Evolutionary conservation across 2,113 vertebrate species (phyloP).

Genomic region (Oreochromis tanganicae): DNA sequence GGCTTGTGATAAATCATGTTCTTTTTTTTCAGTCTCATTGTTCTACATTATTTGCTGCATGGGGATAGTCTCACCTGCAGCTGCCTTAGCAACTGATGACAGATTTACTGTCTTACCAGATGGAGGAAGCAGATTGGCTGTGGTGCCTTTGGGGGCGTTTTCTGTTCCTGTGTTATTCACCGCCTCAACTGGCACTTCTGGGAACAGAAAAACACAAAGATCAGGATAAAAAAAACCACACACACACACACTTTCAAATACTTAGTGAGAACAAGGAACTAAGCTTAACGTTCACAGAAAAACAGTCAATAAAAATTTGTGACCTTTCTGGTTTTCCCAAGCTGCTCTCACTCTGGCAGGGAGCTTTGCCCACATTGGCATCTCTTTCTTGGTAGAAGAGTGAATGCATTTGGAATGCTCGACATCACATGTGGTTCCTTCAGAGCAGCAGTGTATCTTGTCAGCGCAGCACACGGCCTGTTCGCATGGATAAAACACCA

Average conservation of each 20-base stretch:
- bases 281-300: rapidly evolving
- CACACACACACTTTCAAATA: not conserved
- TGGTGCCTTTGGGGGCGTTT: not conserved
- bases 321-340: slow-evolving; percentile 64
- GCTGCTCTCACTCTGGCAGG: slow-evolving; percentile 57
- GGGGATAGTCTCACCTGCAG: not conserved
- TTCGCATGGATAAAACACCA: not conserved
- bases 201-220: not conserved
- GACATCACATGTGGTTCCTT: slow-evolving; percentile 54
- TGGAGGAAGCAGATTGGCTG: not conserved
- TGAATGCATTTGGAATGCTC: slow-evolving; percentile 47
- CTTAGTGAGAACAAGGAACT: not conserved
- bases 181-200: not conserved
- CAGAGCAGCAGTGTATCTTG: slow-evolving; percentile 68
- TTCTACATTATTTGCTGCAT: not conserved
- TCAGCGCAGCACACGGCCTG: slow-evolving; percentile 74
- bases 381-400: slow-evolving; percentile 15
- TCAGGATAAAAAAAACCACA: not conserved
- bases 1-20: not conserved
- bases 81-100: not conserved
- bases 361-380: slow-evolving; percentile 69
- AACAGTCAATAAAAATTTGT: not conserved
- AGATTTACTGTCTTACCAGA: not conserved
- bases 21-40: not conserved
- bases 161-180: not conserved